Base-by-base conservation (phyloP, 2,888 invertebrate genomes). In the Shargacucullia verbasci region DNA sequence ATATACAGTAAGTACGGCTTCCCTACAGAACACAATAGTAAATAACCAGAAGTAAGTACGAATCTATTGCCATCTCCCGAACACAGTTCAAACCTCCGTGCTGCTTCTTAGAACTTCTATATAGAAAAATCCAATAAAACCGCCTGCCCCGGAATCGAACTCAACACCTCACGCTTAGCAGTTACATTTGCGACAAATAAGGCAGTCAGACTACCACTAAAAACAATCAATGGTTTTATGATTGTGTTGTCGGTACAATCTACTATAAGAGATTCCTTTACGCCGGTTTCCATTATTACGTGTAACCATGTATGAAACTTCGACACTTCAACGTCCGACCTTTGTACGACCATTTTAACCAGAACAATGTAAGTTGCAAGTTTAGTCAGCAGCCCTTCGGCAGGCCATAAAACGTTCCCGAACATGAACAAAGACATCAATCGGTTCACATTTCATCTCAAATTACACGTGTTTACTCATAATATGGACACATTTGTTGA, bases 351-450 rank as follows among this genome's bases (percentile, higher is more conserved):
- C 58, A 37, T 52, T 60, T 63, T 41, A 70, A 68, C 47, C 67
- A 62, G 69, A 83, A 92, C 90, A 91, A 89, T 91, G 89, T 87
- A 83, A 73, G 70, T 66, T 67, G 45, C 59, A 73, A 73, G 75
- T 85, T 89, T 85, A 89, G 85, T 87, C 88, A 89, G 88, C 86
- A 89, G 86, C 86, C 83, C 87, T 83, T 84, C 77, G 85, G 86
- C 85, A 76, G 75, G 75, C 76, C 83, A 82, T 91, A 91, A 91
- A 88, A 87, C 73, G 80, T 81, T 81, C 70, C 73, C 78, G 77
- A 86, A 85, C 81, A 71, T 82, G 88, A 91, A 93, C 92, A 91
- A 91, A 92, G 92, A 92, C 92, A 93, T 93, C 90, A 91, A 91
- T 86, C 81, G 89, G 86, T 85, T 85, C 90, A 91, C 92, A 92